Conservation (phyloP, 1,140 invertebrate genomes). For the Copidosoma floridanum region DNA sequence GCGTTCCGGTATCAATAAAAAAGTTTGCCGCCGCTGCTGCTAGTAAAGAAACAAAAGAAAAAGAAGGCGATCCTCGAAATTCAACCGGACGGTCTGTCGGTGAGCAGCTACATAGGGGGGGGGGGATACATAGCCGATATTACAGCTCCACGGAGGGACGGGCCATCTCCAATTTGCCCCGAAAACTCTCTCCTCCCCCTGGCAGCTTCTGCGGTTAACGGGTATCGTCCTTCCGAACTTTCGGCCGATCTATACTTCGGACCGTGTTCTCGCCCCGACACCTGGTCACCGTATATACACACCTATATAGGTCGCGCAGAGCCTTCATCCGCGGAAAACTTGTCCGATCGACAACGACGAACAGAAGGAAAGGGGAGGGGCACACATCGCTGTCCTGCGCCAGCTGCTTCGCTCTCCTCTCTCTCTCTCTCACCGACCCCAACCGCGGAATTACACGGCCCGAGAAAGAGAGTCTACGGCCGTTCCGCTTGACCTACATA, state of each 20-base stretch:
- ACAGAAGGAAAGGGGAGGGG: no score
- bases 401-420: no score
- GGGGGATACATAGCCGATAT: no score
- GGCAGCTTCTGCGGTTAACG: conserved; percentile 8
- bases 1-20: conserved; percentile 12
- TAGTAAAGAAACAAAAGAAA: no score
- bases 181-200: no score
- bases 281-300: no score
- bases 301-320: no score
- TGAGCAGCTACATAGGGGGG: no score
- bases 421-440: no score
- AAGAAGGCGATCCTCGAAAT: no score
- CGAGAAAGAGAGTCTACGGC: background rate
- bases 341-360: background rate
- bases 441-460: background rate
- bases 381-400: no score
- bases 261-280: background rate
- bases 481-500: conserved; percentile 14
- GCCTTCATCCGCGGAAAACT: background rate
- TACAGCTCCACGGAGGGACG: background rate
- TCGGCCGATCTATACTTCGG: conserved; percentile 14
- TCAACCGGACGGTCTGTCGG: no score
- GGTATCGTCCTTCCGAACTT: conserved; percentile 7
- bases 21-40: conserved; percentile 5
- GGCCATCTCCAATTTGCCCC: background rate